A percentile compares a stretch with the other conserved stretches of the same genome.
Conservation (phyloP, 2,888 invertebrate species). For the Drosophila falleni region DNA sequence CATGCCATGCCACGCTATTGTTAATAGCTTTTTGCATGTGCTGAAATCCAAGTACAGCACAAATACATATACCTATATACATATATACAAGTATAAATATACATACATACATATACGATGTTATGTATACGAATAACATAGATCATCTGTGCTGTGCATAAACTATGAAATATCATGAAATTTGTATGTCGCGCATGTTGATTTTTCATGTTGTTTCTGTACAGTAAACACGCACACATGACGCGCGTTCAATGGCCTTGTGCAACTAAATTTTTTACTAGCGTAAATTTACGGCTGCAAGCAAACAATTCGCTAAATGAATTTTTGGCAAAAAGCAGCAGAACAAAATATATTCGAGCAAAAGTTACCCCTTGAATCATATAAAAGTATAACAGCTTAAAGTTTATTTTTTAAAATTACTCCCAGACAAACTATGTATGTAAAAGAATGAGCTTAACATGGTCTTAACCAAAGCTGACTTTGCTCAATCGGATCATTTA, state of each 20-base stretch:
- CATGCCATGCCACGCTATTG: conserved; percentile 37
- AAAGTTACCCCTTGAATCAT: not conserved
- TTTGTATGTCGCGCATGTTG: conserved; percentile 61
- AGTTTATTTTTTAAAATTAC: too few species aligned
- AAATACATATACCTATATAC: conserved; percentile 5
- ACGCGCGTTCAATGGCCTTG: conserved; percentile 54
- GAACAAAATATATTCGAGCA: not conserved
- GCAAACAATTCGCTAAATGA: conserved; percentile 77
- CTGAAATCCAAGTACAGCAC: conserved; percentile 40
- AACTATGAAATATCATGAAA: conserved; percentile 76
- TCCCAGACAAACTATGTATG: not conserved
- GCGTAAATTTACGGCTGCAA: conserved; percentile 64
- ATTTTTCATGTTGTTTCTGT: conserved; percentile 58
- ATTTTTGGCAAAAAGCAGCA: conserved; percentile 44
- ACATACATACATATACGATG: not conserved
- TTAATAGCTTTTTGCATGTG: conserved; percentile 71
- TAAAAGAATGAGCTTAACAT: not conserved
- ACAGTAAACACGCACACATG: conserved; percentile 75
- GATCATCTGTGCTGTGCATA: conserved; percentile 69
- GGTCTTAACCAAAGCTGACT: too few species aligned
- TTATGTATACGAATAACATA: conserved; percentile 41
- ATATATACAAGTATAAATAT: not conserved
- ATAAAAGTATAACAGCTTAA: too few species aligned
- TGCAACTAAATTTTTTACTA: conserved; percentile 71
- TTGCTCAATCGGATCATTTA: not conserved